These are phyloP conservation scores for Eupithecia dodoneata DNA, from an alignment of 2,888 invertebrate genomes.

Conservation along the genomic window DNA sequence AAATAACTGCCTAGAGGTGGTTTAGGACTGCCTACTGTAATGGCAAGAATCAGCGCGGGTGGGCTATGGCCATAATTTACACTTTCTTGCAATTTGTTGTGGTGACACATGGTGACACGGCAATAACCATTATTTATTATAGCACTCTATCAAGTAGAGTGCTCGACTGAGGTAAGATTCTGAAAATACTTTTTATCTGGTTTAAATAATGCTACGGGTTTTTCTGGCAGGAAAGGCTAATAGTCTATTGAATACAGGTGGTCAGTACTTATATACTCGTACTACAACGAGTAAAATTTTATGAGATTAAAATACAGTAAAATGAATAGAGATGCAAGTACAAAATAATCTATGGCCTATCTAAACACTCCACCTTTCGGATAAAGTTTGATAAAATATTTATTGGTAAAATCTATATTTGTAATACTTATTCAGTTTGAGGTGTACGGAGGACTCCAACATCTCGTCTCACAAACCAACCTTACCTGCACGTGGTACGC, in stretches of 20 bases:
- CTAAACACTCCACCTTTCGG: background rate
- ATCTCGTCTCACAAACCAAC: no score
- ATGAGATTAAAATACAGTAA: background rate
- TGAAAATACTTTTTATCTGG: background rate
- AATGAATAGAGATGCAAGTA: background rate
- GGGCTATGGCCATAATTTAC: conserved; percentile 46
- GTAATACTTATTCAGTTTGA: background rate
- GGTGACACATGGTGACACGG: conserved; percentile 46
- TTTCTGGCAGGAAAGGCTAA: background rate
- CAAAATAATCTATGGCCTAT: background rate
- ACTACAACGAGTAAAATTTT: background rate
- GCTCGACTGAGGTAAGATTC: conserved; percentile 1
- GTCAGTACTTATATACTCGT: background rate
- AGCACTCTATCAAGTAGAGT: conserved; percentile 44
- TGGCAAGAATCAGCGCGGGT: background rate
- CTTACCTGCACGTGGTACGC: no score
- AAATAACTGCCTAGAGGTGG: background rate
- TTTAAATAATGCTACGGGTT: background rate
- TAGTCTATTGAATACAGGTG: background rate
- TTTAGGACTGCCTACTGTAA: background rate
- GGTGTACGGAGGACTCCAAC: no score
- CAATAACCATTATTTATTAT: conserved; percentile 58
- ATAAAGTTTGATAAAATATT: background rate
- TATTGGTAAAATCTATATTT: background rate
- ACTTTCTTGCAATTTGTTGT: conserved; percentile 50